Conservation (phyloP, 2,888 invertebrate genomes). For the Monopis laevigella region DNA sequence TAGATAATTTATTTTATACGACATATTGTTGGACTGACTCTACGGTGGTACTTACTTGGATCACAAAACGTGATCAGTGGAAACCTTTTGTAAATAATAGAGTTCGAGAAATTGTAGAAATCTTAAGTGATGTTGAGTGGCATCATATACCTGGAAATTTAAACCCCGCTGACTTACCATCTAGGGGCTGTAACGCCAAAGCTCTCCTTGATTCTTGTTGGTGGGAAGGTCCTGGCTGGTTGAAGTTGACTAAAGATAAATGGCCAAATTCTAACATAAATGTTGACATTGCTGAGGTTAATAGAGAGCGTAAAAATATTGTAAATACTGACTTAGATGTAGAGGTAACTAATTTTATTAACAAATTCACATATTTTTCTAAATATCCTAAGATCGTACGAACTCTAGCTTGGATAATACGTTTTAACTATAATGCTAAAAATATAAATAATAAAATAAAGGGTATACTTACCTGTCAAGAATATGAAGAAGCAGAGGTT, state of each 20-base stretch:
- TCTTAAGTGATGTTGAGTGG: constrained; percentile 6
- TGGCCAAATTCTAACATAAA: constrained; percentile 1
- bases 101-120: constrained; percentile 10
- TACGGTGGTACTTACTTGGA: constrained; percentile 3
- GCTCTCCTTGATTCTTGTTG: constrained; percentile 2
- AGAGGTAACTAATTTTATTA: neutral
- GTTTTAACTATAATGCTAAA: neutral
- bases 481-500: neutral
- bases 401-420: constrained; percentile 10
- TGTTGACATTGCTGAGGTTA: neutral
- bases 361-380: constrained; percentile 8
- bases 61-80: constrained; percentile 1
- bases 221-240: constrained; percentile 14
- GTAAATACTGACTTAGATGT: neutral
- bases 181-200: constrained; percentile 11
- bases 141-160: constrained; percentile 10
- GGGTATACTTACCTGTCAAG: neutral
- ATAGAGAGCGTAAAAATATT: neutral
- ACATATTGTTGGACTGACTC: constrained; percentile 8
- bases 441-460: neutral
- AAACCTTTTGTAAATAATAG: constrained; percentile 13
- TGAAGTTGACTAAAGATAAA: neutral
- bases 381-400: constrained; percentile 12
- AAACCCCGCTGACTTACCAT: constrained; percentile 13
- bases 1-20: neutral